Percentiles rank a stretch among this genome's conserved stretches.
Conservation (phyloP, 2,888 invertebrate species). For the Synanthedon formicaeformis region DNA sequence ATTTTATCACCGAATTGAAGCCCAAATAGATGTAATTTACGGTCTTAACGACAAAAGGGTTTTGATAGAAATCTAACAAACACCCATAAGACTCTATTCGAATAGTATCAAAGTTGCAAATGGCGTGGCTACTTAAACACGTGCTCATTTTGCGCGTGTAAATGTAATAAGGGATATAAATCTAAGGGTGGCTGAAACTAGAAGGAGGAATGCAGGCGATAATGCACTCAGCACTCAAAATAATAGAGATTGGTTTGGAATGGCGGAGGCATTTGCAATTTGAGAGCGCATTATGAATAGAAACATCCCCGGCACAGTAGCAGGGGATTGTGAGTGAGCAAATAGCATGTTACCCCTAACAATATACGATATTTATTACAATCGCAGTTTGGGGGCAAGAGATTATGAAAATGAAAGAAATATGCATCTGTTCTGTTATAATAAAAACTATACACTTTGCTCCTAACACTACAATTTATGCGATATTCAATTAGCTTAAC, state of each 20-base stretch:
- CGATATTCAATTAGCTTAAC: too few species aligned
- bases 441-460: too few species aligned
- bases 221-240: too few species aligned
- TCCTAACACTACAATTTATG: too few species aligned
- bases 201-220: background rate
- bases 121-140: conserved; percentile 36
- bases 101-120: conserved; percentile 39
- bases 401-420: conserved; percentile 41
- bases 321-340: conserved; percentile 46
- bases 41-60: conserved; percentile 46
- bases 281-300: conserved; percentile 53
- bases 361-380: conserved; percentile 59
- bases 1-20: conserved; percentile 57
- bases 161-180: conserved; percentile 65
- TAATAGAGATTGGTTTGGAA: conserved; percentile 25
- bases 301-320: conserved; percentile 38
- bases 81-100: background rate
- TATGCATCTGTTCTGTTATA: too few species aligned
- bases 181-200: conserved; percentile 31
- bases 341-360: conserved; percentile 52
- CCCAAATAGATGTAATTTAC: conserved; percentile 59
- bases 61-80: background rate
- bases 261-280: conserved; percentile 26
- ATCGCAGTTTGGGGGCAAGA: conserved; percentile 26
- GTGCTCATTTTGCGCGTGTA: conserved; percentile 59